Base-by-base conservation (phyloP, 2,797 vertebrate genomes). In the Lithobates sylvaticus region DNA sequence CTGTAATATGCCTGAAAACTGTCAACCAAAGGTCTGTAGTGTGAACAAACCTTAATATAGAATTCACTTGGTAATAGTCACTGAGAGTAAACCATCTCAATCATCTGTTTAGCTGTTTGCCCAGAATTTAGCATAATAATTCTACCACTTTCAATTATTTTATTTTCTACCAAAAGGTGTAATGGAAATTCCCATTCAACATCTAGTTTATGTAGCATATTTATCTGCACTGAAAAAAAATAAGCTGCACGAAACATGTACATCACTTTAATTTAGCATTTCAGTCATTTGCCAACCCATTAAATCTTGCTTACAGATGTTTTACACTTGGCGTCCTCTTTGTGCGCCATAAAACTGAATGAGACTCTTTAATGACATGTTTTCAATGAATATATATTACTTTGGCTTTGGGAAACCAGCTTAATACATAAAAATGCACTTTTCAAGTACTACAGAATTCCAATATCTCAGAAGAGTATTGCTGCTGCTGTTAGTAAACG, bases 221-320 rank as follows among this genome's bases (percentile, higher is more conserved):
- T 34, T 71, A 72, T 72, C 4, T 39, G 70, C 29, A 34, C 21
- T 39, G 26, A 13, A 29, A 26, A 67, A 67, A 67, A 21, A 78
- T 15, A 36, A 36, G 29, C 34, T 26, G 13, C 8, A 26, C 34
- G 65, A 83, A 44, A 58, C 23, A 82, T 42, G 23, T 73, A 69
- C 50, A 50, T 77, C 61, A 76, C 23, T 69, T 76, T 84, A 61
- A 78, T 76, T 15, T 77, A 21, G 18, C 67, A 34, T 69, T 12
- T 54, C 27, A 26, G 34, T 68, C n/a, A 44, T 68, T 29, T 74
- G 50, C 54, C 70, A 61, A 27, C 69, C 54, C 69, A 18, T 73
- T 58, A 72, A 44, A 67, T 42, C n/a, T 61, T 81, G 27, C 18
- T 72, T 50, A 69, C 79, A 81, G 79, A 81, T 81, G 79, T 74